These are phyloP conservation scores for Heliconius hewitsoni DNA, from an alignment of 1,140 invertebrate species.

Conservation along the genomic window DNA sequence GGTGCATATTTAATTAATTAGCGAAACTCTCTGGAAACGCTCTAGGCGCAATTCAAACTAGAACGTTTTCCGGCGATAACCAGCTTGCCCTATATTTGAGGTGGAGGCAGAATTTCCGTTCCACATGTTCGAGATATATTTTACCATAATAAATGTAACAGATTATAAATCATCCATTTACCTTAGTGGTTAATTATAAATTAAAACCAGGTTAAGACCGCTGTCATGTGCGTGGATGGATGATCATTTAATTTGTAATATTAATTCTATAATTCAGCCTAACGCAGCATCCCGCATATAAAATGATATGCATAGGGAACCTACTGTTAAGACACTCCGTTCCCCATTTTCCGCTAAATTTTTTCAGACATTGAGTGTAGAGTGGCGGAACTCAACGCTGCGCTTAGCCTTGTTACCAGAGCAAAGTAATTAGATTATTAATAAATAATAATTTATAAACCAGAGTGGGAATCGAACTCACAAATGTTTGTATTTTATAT, in stretches of 20 bases:
- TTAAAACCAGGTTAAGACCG: background rate
- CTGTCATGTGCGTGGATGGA: background rate
- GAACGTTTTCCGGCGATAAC: background rate
- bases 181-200: background rate
- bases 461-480: too few relatives aligned
- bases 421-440: too few relatives aligned
- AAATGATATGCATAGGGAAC: too few relatives aligned
- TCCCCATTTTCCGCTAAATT: too few relatives aligned
- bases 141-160: background rate
- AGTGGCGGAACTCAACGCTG: too few relatives aligned
- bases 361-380: too few relatives aligned
- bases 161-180: background rate
- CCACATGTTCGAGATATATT: background rate
- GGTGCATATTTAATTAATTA: background rate
- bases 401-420: too few relatives aligned
- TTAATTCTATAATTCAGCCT: too few relatives aligned
- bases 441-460: too few relatives aligned
- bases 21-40: background rate
- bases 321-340: too few relatives aligned
- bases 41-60: background rate
- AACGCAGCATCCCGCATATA: too few relatives aligned
- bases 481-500: too few relatives aligned
- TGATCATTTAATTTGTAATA: background rate
- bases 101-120: background rate
- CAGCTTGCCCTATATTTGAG: background rate